Base-by-base conservation (phyloP, 2,888 invertebrate genomes). In the Mesoligia furuncula region DNA sequence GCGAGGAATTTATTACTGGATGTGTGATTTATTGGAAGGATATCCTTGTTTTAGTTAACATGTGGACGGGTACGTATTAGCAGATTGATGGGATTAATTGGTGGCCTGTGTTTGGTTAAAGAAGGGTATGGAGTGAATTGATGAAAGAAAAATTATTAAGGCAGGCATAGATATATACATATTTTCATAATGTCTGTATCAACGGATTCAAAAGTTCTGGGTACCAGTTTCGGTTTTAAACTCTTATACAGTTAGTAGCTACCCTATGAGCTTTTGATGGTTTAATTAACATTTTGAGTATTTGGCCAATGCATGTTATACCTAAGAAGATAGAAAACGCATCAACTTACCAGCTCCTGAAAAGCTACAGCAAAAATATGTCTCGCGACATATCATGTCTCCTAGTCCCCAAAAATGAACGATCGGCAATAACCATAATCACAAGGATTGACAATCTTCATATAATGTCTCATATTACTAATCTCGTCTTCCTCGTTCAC, bases 21-120 rank as follows among this genome's bases (percentile, higher is more conserved):
- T 69, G 73, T 87, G 90, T 94, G 95, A 95, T 95, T 95, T 96
- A 96, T 95, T 90, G 87, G 66, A 87, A 88, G 90, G 89, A 92
- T 90, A 89, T 90, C 85, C 89, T 89, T 86, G 87, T 81, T 80
- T 87, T 73, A 79, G 74, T 75, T 80, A 89, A 81, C 85, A 80
- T 68, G 81, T 76, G 75, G 64, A 73, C 80, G 74, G 69, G 75
- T 75, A 72, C 31, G 51, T 84, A 86, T 86, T 86, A 73, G 68
- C 71, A 74, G 76, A 61, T 80, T 64, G 76, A 72, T 66, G 45
- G 61, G 39, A 74, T 62, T 72, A 84, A 84, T 80, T 84, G 61
- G 36, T 65, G 36, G 36, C 9, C 36, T 8, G 20, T 64, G 57
- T 75, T 86, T 86, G 72, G 6, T 48, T 65, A 71, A 65, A 68